Percentiles rank a stretch among this genome's conserved stretches.
phyloP scores from a whole-genome alignment of 1,140 invertebrate species.

The Subanguina moxae region DNA sequence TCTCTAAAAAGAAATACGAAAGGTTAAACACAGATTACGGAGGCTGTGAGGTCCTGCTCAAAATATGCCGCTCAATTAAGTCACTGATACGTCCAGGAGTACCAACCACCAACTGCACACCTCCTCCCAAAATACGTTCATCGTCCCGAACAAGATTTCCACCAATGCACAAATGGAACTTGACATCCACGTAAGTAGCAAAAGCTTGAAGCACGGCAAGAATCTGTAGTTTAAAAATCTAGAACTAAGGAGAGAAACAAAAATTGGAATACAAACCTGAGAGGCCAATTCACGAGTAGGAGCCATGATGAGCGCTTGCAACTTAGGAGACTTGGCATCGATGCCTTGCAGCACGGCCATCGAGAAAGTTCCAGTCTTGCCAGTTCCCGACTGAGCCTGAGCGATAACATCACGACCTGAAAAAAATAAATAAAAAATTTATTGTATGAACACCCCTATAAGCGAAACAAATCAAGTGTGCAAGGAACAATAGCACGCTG shows the following conservation, averaged over 20 bases:
- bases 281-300: conserved; percentile 96
- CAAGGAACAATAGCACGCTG: conserved; percentile 97
- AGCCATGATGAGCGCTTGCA: conserved; percentile 93
- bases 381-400: conserved; percentile 97
- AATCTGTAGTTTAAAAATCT: conserved; percentile 17
- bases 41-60: too few relatives aligned
- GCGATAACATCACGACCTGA: conserved; percentile 33
- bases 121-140: conserved; percentile 94
- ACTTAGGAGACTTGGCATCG: conserved; percentile 79
- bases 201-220: conserved; percentile 26
- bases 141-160: conserved; percentile 94
- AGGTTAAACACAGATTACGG: too few relatives aligned
- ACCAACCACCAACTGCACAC: conserved; percentile 84
- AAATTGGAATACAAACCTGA: conserved; percentile 68
- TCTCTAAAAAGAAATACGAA: conserved; percentile 65
- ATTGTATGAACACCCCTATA: conserved; percentile 57
- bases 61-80: conserved; percentile 78
- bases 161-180: conserved; percentile 97
- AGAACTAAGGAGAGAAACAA: not conserved
- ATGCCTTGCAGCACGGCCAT: conserved; percentile 97
- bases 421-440: not conserved
- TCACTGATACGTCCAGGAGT: conserved; percentile 66
- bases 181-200: conserved; percentile 98
- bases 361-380: conserved; percentile 98
- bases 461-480: too few relatives aligned